Base-by-base conservation (phyloP, 2,888 invertebrate species). In the Bimastos eiseni region DNA sequence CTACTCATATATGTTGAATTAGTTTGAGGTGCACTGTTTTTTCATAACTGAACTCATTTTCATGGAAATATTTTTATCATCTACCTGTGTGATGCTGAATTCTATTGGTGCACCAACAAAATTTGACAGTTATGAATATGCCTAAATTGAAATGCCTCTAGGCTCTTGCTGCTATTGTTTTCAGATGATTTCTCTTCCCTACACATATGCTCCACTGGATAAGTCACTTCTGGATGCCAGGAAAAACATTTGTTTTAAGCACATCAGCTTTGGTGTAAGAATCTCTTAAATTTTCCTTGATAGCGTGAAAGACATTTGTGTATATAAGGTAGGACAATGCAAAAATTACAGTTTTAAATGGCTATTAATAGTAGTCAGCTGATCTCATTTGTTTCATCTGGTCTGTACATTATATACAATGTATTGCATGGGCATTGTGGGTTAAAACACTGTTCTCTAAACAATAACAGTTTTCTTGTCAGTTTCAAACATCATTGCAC, bases 191-290 rank as follows among this genome's bases (percentile, higher is more conserved):
- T 34, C 86, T 86, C 37, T 36, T 86, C 86, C 86, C 2, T 86
- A 36, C 37, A 86, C 86, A 4, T 86, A 13, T 34, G 30, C 36
- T 33, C 89, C 89, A 33, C 49, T 89, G 33, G 21, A 89, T 34
- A 19, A 89, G 24, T n/a, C n/a, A 24, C 89, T 89, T 21, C 41
- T 89, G 89, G 41, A 41, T 38, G 41, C 89, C 6, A 19, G 13
- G 19, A 33, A 41, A 37, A 89, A 89, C 49, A 89, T 89, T 34
- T 89, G 89, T 34, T 89, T 89, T 19, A 89, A 89, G 30, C 1
- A 41, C 19, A 89, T 89, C 30, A 30, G n/a, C 89, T 89, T 89
- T 49, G 89, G 89, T 41, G 89, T 89, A 89, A 44, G 89, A 36
- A 41, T 30, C 24, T 36, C 88, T 70, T n/a, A 8, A 70, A 70